Evolutionary conservation across 2,113 vertebrate genomes (phyloP).

Genomic region (Cavia aperea): DNA sequence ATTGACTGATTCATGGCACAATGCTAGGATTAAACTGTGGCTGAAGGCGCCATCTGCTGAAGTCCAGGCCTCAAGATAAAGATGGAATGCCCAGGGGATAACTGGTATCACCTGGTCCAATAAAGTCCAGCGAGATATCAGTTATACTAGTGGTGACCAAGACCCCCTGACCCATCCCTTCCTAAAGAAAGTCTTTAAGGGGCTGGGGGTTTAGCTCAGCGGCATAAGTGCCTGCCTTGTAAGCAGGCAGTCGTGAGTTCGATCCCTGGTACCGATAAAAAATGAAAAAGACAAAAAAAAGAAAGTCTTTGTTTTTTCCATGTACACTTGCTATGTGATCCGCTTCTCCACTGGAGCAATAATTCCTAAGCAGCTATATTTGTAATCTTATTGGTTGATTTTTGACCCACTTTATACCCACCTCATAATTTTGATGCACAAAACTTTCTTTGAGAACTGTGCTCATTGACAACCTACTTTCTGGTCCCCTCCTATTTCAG

Average conservation of each 20-base stretch:
- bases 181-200: neutral
- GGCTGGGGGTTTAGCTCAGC: too few relatives aligned
- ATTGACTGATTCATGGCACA: neutral
- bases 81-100: neutral
- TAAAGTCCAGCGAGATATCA: neutral
- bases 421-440: neutral
- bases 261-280: too few relatives aligned
- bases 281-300: neutral
- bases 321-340: neutral
- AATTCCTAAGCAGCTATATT: neutral
- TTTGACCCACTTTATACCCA: neutral
- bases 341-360: neutral
- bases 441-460: neutral
- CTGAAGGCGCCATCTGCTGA: neutral
- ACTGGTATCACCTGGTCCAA: neutral
- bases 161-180: neutral
- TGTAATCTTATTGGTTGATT: neutral
- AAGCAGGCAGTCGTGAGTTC: too few relatives aligned
- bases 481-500: neutral
- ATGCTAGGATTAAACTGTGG: neutral
- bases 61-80: neutral
- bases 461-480: neutral
- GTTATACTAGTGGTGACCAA: neutral
- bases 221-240: too few relatives aligned
- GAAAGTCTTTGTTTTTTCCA: neutral